These are phyloP conservation scores for Kryptolebias ocellatus DNA, from an alignment of 2,797 vertebrate genomes.

Conservation along the genomic window DNA sequence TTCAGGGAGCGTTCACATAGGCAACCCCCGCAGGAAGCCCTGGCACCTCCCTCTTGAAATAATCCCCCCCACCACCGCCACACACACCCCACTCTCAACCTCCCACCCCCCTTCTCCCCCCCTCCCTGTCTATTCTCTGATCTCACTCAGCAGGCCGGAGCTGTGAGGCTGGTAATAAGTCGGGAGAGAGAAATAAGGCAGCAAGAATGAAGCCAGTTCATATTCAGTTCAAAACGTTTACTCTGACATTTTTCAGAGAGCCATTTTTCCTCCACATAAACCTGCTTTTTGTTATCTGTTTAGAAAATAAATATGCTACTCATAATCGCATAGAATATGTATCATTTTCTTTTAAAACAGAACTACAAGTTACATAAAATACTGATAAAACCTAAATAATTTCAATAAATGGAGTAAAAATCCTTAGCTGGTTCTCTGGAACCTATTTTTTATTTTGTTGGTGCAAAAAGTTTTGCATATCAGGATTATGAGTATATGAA, in stretches of 20 bases:
- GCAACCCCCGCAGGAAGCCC: constrained; percentile 79
- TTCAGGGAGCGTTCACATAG: constrained; percentile 76
- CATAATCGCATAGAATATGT: too few species aligned
- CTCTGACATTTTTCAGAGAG: neutral
- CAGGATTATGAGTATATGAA: too few species aligned
- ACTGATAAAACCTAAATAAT: too few species aligned
- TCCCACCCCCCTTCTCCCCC: neutral
- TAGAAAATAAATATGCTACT: too few species aligned
- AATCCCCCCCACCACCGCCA: constrained; percentile 7
- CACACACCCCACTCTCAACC: too few species aligned
- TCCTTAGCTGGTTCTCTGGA: too few species aligned
- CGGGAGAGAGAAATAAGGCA: constrained; percentile 5
- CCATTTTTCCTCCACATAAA: neutral
- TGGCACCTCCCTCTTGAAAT: constrained; percentile 60
- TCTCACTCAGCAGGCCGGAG: constrained; percentile 63
- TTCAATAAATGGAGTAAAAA: too few species aligned
- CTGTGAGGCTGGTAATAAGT: constrained; percentile 36
- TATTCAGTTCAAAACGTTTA: neutral
- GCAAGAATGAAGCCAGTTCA: constrained; percentile 21
- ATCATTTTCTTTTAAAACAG: too few species aligned
- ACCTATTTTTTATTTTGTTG: too few species aligned
- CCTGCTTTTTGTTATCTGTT: too few species aligned
- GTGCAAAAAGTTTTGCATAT: too few species aligned
- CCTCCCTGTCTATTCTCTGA: constrained; percentile 44
- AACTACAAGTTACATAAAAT: too few species aligned